These are phyloP conservation scores for Temnothorax ravouxi DNA, from an alignment of 2,888 invertebrate genomes.

Conservation along the genomic window DNA sequence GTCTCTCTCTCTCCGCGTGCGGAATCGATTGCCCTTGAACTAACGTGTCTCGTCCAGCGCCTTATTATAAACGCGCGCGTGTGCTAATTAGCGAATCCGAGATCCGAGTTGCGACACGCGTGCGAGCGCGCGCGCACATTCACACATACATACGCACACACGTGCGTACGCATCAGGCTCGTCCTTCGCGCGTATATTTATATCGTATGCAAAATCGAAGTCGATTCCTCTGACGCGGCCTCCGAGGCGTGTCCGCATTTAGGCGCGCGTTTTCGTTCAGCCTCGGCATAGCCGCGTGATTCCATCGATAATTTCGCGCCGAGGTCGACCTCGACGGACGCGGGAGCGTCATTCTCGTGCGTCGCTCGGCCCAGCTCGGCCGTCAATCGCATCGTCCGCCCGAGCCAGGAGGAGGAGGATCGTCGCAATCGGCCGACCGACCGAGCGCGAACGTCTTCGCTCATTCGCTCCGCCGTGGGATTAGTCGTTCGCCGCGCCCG, in stretches of 20 bases:
- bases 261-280: neutral
- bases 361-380: neutral
- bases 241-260: conserved; percentile 9
- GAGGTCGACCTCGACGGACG: neutral
- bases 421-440: conserved; percentile 65
- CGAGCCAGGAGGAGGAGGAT: neutral
- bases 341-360: conserved; percentile 56
- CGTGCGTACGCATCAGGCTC: too few species aligned
- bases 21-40: conserved; percentile 34
- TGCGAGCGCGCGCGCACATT: neutral
- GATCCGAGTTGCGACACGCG: conserved; percentile 20
- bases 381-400: conserved; percentile 48
- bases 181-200: conserved; percentile 52
- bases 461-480: conserved; percentile 69
- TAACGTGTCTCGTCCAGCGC: neutral
- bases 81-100: conserved; percentile 26
- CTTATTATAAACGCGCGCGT: conserved; percentile 35
- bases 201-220: conserved; percentile 22
- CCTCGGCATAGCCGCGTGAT: neutral
- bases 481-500: conserved; percentile 71
- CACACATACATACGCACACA: too few species aligned
- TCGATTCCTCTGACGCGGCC: conserved; percentile 10
- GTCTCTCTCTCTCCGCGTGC: neutral
- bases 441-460: conserved; percentile 51
- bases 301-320: neutral